Evolutionary conservation across 2,888 invertebrate genomes (phyloP).

Genomic region (Cantharis nigra): DNA sequence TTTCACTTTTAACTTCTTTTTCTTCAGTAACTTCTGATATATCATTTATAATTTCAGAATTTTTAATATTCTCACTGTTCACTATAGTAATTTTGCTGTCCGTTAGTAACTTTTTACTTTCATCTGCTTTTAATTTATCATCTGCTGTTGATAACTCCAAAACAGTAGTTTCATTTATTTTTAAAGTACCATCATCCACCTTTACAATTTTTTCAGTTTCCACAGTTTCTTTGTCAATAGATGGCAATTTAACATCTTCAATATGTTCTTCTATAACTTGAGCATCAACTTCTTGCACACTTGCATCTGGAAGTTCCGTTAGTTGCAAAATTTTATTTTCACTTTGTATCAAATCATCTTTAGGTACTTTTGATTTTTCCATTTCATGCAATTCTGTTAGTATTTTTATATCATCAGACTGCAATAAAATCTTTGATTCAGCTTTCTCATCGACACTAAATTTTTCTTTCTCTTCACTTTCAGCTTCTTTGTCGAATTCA

Average conservation of each 20-base stretch:
- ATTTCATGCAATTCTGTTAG: not conserved
- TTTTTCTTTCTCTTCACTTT: not conserved
- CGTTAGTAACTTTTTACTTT: not conserved
- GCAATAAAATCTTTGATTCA: not conserved
- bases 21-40: not conserved
- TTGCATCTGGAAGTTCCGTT: not conserved
- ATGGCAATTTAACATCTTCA: not conserved
- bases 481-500: not conserved
- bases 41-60: not conserved
- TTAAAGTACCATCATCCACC: not conserved
- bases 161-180: not conserved
- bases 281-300: not conserved
- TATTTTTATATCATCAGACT: not conserved
- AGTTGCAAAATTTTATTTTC: not conserved
- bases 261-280: not conserved
- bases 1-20: not conserved
- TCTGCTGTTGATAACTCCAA: not conserved
- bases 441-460: not conserved
- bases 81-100: not conserved
- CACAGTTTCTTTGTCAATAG: not conserved
- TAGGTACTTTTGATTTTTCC: not conserved
- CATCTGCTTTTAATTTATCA: not conserved
- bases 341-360: not conserved
- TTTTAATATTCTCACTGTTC: not conserved
- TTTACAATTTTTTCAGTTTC: not conserved